Percentiles rank a stretch among this genome's conserved stretches.
These are phyloP conservation scores for Salvelinus alpinus DNA, from an alignment of 2,113 vertebrate genomes.

Conservation along the genomic window DNA sequence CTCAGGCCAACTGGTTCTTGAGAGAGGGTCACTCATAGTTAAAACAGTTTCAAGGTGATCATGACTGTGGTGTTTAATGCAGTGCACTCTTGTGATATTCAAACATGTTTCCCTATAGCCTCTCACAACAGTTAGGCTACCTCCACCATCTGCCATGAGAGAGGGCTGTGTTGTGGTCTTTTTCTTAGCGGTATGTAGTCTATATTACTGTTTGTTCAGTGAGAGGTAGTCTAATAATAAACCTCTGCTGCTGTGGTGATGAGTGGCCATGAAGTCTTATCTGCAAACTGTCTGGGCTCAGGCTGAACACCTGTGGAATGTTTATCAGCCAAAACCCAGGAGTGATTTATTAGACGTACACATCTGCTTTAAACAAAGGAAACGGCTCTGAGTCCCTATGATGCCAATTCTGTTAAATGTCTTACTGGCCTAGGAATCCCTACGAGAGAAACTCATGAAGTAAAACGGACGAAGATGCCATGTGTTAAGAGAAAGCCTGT, in stretches of 20 bases:
- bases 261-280: conserved; percentile 32
- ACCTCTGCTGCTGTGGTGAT: conserved; percentile 15
- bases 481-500: conserved; percentile 40
- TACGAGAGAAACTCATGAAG: conserved; percentile 12
- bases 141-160: no score
- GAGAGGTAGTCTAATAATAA: conserved; percentile 37
- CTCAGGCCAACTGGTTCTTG: no score
- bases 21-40: no score
- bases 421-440: conserved; percentile 25
- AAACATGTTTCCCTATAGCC: no score
- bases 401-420: background rate
- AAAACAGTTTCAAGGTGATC: no score
- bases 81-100: no score
- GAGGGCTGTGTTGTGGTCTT: background rate
- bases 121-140: no score
- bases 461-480: conserved; percentile 6
- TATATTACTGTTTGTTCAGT: background rate
- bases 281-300: conserved; percentile 19
- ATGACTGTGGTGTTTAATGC: no score
- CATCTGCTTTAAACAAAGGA: conserved; percentile 10
- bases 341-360: conserved; percentile 8
- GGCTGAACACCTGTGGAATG: conserved; percentile 27
- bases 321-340: conserved; percentile 20
- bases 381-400: background rate
- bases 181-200: background rate